Evolutionary conservation across 2,797 vertebrate genomes (phyloP).

Genomic region (Onychomys torridus): DNA sequence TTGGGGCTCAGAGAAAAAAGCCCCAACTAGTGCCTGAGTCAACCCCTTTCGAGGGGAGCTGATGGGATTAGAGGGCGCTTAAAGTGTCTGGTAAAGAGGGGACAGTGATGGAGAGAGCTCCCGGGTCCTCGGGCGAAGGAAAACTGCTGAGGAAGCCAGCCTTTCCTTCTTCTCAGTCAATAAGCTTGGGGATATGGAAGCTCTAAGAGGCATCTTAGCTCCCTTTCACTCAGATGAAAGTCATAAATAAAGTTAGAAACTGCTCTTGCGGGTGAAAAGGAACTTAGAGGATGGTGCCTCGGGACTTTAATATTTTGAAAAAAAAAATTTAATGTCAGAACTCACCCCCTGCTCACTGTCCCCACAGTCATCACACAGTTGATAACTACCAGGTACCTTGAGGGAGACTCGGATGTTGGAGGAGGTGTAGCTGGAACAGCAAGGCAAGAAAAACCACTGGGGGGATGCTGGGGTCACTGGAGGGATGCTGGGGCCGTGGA

Average conservation of each 20-base stretch:
- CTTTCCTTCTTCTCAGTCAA: neutral
- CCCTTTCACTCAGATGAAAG: slow-evolving; percentile 35
- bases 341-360: neutral
- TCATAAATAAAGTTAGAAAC: slow-evolving; percentile 20
- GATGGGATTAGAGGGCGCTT: neutral
- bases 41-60: neutral
- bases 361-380: neutral
- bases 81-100: neutral
- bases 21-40: slow-evolving; percentile 60
- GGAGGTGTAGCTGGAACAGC: rapidly evolving
- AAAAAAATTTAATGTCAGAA: neutral
- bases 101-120: neutral
- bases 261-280: neutral
- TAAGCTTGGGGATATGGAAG: neutral
- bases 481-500: neutral
- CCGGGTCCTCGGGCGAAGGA: neutral
- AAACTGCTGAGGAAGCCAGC: rapidly evolving
- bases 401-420: rapidly evolving
- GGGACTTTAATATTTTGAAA: neutral
- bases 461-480: neutral
- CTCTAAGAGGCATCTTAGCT: neutral
- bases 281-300: neutral
- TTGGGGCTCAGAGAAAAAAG: slow-evolving; percentile 68
- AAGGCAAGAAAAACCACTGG: neutral
- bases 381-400: rapidly evolving